Base-by-base conservation (phyloP, 2,113 vertebrate genomes). In the Chloropsis cyanopogon region DNA sequence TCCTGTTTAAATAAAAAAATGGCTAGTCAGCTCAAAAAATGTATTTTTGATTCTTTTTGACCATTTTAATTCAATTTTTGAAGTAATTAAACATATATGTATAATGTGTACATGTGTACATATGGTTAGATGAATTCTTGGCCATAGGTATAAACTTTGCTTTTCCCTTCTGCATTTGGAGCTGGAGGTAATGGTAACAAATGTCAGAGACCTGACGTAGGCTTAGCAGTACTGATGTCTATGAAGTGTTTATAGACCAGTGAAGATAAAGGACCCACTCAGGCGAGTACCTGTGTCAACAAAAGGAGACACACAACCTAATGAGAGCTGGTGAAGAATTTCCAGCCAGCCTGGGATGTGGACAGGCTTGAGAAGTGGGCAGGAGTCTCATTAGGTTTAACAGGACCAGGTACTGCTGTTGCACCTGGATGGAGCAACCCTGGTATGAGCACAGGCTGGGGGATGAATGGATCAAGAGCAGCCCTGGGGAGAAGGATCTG, bases 291-390 rank as follows among this genome's bases (percentile, higher is more conserved):
- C 23, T 39, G 4, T 57, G 7, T 22, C 29, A 14, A 12, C 24
- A 78, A 52, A 83, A 86, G 11, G 12, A 56, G 19, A 73, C 39
- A 42, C 10, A 61, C 20, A 42, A 9, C 4, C 29, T 60, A 69
- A 25, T 50, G 18, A 86, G 21, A 83, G 26, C 19, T 73, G 46
- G 13, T 20, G 14, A 54, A 76, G 53, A 61, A 41, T n/a, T 86
- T 57, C 13, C n/a, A n/a, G 11, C 35, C 26, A 81, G 47, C 17
- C 17, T 76, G 35, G 63, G 17, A 42, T 4, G 5, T 47, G 21
- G 29, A 15, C 9, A 24, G 61, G 14, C 21, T 69, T 0, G 0
- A 35, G 54, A 54, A 82, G 3, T 47, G 14, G 15, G 20, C 1
- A 3, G 41, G 9, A 18, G 2, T 22, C 29, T 68, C 24, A 19